A percentile compares a stretch with the other conserved stretches of the same genome.
Evolutionary conservation across 2,888 invertebrate genomes (phyloP).

Genomic region (Andrena flavipes): DNA sequence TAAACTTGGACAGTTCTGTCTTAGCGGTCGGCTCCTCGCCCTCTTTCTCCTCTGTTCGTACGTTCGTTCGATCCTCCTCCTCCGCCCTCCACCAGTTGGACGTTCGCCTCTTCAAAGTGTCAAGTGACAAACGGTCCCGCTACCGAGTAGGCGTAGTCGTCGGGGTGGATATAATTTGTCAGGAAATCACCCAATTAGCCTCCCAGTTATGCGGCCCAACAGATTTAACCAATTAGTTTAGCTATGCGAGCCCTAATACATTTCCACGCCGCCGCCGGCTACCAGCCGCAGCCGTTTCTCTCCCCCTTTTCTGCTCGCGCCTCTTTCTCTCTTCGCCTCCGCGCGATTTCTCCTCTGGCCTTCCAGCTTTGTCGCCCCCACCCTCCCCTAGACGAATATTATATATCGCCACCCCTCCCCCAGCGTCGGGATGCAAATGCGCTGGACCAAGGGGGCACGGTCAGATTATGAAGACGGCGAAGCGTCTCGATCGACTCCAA

Average conservation of each 20-base stretch:
- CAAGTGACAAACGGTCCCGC: slow-evolving; percentile 84
- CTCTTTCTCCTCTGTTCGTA: slow-evolving; percentile 1
- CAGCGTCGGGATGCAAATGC: not conserved
- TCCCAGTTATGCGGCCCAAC: slow-evolving; percentile 85
- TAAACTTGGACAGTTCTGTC: slow-evolving; percentile 75
- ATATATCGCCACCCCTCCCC: not conserved
- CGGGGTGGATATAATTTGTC: slow-evolving; percentile 85
- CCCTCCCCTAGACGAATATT: not conserved
- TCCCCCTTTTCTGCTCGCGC: slow-evolving; percentile 11
- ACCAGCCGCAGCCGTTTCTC: slow-evolving; percentile 69
- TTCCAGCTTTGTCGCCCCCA: slow-evolving; percentile 17
- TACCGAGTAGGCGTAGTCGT: slow-evolving; percentile 82
- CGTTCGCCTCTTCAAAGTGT: slow-evolving; percentile 80
- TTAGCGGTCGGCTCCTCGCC: slow-evolving; percentile 32
- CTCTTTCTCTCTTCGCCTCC: slow-evolving; percentile 10
- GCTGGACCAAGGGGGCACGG: slow-evolving; percentile 8
- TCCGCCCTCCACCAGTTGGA: slow-evolving; percentile 62
- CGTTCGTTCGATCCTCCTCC: slow-evolving; percentile 30
- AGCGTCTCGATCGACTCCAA: slow-evolving; percentile 14
- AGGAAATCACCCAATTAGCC: slow-evolving; percentile 85
- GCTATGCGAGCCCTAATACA: slow-evolving; percentile 84
- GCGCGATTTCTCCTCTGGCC: not conserved
- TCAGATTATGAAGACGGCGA: slow-evolving; percentile 6
- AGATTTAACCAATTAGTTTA: slow-evolving; percentile 85
- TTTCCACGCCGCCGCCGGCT: slow-evolving; percentile 79